A percentile compares a stretch with the other conserved stretches of the same genome.
Conservation (phyloP, 2,888 invertebrate species). For the Lydus trimaculatus region DNA sequence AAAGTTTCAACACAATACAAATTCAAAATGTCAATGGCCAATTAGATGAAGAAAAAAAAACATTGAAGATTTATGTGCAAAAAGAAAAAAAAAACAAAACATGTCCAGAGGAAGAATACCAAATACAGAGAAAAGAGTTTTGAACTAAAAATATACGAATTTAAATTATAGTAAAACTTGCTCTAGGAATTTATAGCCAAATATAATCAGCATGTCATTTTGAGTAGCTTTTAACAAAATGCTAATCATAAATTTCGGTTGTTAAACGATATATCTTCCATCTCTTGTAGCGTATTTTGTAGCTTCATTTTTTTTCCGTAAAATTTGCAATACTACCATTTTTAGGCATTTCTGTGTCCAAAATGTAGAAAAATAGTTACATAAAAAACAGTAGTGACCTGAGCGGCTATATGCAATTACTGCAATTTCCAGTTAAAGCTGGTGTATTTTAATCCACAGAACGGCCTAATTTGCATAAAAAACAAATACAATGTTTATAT, state of each 20-base stretch:
- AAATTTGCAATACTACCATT: no score
- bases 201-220: background rate
- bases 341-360: no score
- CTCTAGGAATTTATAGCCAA: background rate
- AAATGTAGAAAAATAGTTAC: no score
- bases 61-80: background rate
- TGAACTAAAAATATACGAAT: background rate
- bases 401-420: no score
- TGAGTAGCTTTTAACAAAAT: background rate
- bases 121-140: background rate
- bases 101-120: background rate
- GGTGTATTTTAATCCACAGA: background rate
- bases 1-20: background rate
- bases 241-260: background rate
- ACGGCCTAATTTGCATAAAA: background rate
- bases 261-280: background rate
- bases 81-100: no score
- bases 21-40: background rate
- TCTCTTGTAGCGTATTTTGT: no score
- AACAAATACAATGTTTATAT: background rate
- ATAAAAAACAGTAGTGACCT: no score
- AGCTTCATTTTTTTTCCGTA: no score
- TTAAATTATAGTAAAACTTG: background rate
- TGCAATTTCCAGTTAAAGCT: background rate
- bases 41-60: background rate